phyloP scores from a whole-genome alignment of 2,113 vertebrate species.

The Pan paniscus region DNA sequence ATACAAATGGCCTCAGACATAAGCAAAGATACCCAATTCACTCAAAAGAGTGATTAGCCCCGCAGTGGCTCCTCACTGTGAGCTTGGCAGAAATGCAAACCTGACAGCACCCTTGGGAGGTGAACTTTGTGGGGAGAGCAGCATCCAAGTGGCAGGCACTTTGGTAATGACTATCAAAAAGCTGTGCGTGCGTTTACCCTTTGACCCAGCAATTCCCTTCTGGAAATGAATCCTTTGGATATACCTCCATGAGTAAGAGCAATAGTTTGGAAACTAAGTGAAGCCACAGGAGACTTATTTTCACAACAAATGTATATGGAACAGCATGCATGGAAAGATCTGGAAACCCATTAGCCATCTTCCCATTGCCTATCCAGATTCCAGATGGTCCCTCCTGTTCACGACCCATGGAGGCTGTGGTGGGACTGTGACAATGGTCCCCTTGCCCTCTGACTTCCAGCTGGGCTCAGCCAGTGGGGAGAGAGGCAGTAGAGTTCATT shows the following conservation, averaged over 20 bases:
- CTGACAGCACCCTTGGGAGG: neutral
- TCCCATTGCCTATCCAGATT: neutral
- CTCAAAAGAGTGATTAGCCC: neutral
- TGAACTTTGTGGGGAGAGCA: neutral
- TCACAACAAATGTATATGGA: neutral
- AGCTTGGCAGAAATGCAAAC: neutral
- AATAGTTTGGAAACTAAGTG: neutral
- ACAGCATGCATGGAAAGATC: neutral
- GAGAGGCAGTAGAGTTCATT: neutral
- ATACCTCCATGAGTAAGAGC: neutral
- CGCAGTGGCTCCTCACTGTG: neutral
- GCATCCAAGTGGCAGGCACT: neutral
- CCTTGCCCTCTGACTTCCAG: neutral
- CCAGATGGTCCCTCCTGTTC: neutral
- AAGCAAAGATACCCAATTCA: no score
- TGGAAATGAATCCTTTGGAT: neutral
- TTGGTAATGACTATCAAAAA: neutral
- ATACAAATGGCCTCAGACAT: neutral
- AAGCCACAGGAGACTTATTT: neutral
- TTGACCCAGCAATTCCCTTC: neutral
- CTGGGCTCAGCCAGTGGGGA: neutral
- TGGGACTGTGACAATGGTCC: fast-evolving
- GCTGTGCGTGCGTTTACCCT: neutral
- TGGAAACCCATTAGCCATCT: neutral
- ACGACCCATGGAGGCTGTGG: neutral